phyloP scores from a whole-genome alignment of 2,797 vertebrate species.

The Cygnus olor region DNA sequence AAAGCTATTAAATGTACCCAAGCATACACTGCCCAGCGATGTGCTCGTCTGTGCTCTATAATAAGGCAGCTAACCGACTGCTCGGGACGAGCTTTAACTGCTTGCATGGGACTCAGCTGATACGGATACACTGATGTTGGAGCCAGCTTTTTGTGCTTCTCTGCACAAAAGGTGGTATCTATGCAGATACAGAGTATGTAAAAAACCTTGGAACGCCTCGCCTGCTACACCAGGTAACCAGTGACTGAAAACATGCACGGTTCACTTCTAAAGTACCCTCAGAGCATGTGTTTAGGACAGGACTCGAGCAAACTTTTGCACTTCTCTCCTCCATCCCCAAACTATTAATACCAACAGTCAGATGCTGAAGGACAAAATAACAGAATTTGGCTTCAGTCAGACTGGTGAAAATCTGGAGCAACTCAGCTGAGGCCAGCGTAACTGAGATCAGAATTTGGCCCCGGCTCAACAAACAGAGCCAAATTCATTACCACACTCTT shows the following conservation, averaged over 20 bases:
- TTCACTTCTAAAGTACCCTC: neutral
- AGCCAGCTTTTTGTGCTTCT: neutral
- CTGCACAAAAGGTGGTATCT: neutral
- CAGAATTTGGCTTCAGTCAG: conserved; percentile 42
- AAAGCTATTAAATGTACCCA: neutral
- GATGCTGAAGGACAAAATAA: conserved; percentile 44
- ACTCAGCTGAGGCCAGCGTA: conserved; percentile 54
- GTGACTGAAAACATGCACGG: accelerated
- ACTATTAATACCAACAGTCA: conserved; percentile 33
- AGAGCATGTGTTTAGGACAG: neutral
- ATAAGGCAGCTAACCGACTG: neutral
- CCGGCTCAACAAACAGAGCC: conserved; percentile 33
- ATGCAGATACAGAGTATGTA: neutral
- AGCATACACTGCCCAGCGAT: neutral
- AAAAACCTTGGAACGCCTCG: neutral
- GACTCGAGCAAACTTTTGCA: neutral
- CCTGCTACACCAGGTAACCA: neutral
- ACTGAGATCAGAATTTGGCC: conserved; percentile 70
- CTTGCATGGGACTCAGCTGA: neutral
- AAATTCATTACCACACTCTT: conserved; percentile 73
- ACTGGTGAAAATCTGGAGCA: conserved; percentile 59
- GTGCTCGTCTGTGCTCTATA: neutral
- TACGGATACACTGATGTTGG: accelerated
- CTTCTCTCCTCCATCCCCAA: neutral
- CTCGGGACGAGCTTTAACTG: neutral